phyloP scores from a whole-genome alignment of 2,113 vertebrate genomes.

The Conger conger region DNA sequence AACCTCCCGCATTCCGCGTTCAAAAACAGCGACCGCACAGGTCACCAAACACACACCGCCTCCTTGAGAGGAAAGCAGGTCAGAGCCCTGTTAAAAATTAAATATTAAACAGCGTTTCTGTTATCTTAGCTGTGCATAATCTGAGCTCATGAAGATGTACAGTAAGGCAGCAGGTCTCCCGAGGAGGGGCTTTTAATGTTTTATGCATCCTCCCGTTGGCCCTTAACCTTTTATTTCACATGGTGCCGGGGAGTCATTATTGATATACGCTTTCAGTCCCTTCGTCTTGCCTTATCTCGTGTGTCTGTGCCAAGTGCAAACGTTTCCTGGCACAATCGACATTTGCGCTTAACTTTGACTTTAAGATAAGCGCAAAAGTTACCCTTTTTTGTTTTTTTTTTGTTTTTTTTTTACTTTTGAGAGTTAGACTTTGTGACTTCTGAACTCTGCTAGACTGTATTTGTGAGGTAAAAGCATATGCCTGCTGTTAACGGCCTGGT shows the following conservation, averaged over 20 bases:
- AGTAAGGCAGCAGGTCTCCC: not conserved
- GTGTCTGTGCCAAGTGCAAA: too few relatives aligned
- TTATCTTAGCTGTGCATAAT: not conserved
- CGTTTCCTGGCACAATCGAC: too few relatives aligned
- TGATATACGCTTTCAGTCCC: slow-evolving; percentile 12
- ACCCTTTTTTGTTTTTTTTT: too few relatives aligned
- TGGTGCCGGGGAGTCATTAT: not conserved
- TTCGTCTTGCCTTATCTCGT: not conserved
- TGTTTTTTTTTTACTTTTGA: too few relatives aligned
- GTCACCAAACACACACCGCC: slow-evolving; percentile 33
- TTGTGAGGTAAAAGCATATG: too few relatives aligned
- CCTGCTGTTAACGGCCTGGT: too few relatives aligned
- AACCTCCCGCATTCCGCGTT: too few relatives aligned
- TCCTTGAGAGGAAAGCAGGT: slow-evolving; percentile 32
- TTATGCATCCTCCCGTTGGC: slow-evolving; percentile 43
- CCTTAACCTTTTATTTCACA: not conserved
- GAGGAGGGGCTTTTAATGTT: slow-evolving; percentile 56
- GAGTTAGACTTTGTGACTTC: too few relatives aligned
- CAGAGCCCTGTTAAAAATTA: slow-evolving; percentile 49
- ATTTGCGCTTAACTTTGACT: too few relatives aligned
- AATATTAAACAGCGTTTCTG: slow-evolving; percentile 10
- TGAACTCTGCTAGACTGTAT: too few relatives aligned
- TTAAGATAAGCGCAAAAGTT: too few relatives aligned
- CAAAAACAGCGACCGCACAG: too few relatives aligned
- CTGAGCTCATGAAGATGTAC: not conserved